Evolutionary conservation across 2,888 invertebrate genomes (phyloP).

Genomic region (Amiota mariae): DNA sequence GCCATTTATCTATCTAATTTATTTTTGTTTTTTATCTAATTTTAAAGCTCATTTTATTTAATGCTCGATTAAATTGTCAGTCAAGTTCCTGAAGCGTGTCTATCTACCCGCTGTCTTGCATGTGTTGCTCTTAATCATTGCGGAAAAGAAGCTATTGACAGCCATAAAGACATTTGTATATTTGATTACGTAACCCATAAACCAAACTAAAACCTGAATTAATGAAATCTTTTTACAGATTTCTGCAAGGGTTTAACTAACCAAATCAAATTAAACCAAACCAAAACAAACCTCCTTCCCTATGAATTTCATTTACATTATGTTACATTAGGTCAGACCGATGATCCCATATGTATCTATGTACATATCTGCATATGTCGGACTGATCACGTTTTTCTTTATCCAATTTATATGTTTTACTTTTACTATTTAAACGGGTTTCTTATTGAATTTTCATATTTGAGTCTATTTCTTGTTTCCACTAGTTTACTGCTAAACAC

Average conservation of each 20-base stretch:
- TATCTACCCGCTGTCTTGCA: constrained; percentile 18
- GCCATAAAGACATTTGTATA: not conserved
- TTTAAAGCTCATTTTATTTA: constrained; percentile 30
- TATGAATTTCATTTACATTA: no score
- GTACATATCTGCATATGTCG: not conserved
- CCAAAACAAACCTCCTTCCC: no score
- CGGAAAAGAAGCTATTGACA: no score
- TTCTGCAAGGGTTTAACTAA: no score
- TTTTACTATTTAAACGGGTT: constrained; percentile 13
- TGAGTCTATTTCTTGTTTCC: constrained; percentile 5
- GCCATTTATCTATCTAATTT: constrained; percentile 41
- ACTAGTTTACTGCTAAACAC: constrained; percentile 6
- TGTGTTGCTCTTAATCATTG: not conserved
- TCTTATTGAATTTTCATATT: not conserved
- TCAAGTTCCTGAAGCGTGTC: constrained; percentile 25
- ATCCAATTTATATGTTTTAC: not conserved
- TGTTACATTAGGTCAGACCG: not conserved
- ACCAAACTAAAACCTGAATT: not conserved
- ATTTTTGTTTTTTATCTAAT: constrained; percentile 35
- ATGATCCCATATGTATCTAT: constrained; percentile 4
- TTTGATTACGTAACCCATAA: not conserved
- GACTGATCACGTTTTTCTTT: constrained; percentile 18
- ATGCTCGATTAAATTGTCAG: constrained; percentile 19
- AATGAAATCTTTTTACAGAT: not conserved
- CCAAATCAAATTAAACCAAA: no score